A percentile compares a stretch with the other conserved stretches of the same genome.
Evolutionary conservation across 2,113 vertebrate genomes (phyloP).

Genomic region (Colinus virginianus): DNA sequence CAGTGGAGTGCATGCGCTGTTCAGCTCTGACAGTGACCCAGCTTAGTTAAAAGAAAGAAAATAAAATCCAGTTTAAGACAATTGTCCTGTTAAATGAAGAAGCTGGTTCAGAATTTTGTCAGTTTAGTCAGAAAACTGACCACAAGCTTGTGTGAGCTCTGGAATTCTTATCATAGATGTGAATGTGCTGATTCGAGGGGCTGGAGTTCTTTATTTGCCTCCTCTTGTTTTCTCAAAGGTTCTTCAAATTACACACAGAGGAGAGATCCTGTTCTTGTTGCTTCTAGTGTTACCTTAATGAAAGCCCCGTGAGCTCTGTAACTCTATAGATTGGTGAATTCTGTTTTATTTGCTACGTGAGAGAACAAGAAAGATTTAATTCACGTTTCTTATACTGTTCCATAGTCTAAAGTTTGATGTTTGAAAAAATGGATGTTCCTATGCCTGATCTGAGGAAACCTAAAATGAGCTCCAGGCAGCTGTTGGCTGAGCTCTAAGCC

Average conservation of each 20-base stretch:
- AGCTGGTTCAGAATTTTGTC: neutral
- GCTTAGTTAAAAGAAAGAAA: neutral
- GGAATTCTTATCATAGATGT: neutral
- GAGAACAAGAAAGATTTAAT: neutral
- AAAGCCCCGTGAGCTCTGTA: neutral
- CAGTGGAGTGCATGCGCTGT: fast-evolving
- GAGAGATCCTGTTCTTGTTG: neutral
- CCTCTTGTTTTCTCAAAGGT: neutral
- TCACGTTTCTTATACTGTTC: neutral
- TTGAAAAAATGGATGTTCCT: neutral
- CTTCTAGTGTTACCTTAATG: neutral
- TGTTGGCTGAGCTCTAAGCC: neutral
- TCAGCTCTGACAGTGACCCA: neutral
- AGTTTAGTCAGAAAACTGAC: neutral
- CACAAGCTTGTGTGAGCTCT: neutral
- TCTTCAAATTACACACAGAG: neutral
- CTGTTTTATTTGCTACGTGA: neutral
- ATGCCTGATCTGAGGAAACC: neutral
- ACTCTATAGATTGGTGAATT: neutral
- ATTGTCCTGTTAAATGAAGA: neutral
- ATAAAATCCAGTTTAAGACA: neutral
- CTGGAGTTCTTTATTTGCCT: neutral
- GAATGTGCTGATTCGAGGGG: fast-evolving
- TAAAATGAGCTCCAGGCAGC: neutral
- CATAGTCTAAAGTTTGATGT: neutral